Percentiles rank a stretch among this genome's conserved stretches.
phyloP scores from a whole-genome alignment of 2,113 vertebrate species.

The Genyomyrus donnyi region DNA sequence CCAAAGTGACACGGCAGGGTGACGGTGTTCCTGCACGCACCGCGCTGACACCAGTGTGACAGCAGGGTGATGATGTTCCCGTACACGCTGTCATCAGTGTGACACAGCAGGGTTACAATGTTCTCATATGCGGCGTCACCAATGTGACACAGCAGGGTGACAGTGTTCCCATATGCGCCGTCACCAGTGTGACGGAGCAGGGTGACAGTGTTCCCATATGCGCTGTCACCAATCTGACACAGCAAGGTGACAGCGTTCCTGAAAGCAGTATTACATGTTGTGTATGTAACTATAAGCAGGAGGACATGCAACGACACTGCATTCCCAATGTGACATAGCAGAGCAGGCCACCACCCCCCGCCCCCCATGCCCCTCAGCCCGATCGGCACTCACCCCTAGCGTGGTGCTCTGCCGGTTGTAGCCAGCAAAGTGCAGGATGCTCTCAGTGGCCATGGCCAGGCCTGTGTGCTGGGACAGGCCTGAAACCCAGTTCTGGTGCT shows the following conservation, averaged over 20 bases:
- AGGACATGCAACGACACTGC: background rate
- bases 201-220: background rate
- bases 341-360: background rate
- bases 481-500: slow-evolving; percentile 94
- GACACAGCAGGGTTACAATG: too few species aligned
- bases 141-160: background rate
- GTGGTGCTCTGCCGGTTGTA: slow-evolving; percentile 93
- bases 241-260: background rate
- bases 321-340: background rate
- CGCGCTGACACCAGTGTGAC: too few species aligned
- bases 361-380: background rate
- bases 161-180: background rate
- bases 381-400: slow-evolving; percentile 70
- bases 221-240: background rate
- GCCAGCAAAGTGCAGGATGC: slow-evolving; percentile 88
- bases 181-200: background rate
- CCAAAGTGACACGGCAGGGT: background rate
- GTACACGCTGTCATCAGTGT: too few species aligned
- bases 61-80: too few species aligned
- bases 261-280: background rate
- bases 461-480: slow-evolving; percentile 97
- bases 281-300: background rate
- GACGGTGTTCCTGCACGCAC: too few species aligned
- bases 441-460: slow-evolving; percentile 96
- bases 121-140: background rate